A percentile compares a stretch with the other conserved stretches of the same genome.
Conservation (phyloP, 1,140 invertebrate genomes). For the Pararge aegeria region DNA sequence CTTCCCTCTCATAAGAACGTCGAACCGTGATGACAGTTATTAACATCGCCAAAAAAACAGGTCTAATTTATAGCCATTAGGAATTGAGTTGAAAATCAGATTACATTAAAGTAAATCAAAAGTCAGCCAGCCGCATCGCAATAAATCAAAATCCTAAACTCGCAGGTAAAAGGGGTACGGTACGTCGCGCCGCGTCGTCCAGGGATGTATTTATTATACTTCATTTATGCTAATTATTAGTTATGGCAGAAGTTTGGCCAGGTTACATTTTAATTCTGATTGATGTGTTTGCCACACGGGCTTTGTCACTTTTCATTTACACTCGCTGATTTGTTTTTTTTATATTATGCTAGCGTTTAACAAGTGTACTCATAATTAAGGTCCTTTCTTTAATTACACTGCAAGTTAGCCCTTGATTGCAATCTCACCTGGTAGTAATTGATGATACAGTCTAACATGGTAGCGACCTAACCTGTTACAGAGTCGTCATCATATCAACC, state of each 20-base stretch:
- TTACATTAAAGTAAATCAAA: constrained; percentile 1
- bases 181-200: not conserved
- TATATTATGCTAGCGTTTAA: not conserved
- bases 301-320: constrained; percentile 9
- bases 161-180: constrained; percentile 12
- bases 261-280: constrained; percentile 2
- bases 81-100: too few species aligned
- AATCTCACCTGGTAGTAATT: too few species aligned
- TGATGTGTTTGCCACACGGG: not conserved
- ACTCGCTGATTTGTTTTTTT: constrained; percentile 2
- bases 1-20: too few species aligned
- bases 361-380: not conserved
- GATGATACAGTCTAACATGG: too few species aligned
- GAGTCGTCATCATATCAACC: too few species aligned
- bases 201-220: constrained; percentile 13
- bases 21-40: too few species aligned
- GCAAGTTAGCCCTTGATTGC: too few species aligned
- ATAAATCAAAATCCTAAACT: constrained; percentile 6
- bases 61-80: too few species aligned
- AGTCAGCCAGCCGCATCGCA: constrained; percentile 1
- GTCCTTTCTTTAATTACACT: too few species aligned
- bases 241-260: constrained; percentile 7
- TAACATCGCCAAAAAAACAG: too few species aligned
- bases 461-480: too few species aligned
- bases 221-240: constrained; percentile 13